phyloP scores from a whole-genome alignment of 1,140 invertebrate genomes.

The Drosophila oshimai region DNA sequence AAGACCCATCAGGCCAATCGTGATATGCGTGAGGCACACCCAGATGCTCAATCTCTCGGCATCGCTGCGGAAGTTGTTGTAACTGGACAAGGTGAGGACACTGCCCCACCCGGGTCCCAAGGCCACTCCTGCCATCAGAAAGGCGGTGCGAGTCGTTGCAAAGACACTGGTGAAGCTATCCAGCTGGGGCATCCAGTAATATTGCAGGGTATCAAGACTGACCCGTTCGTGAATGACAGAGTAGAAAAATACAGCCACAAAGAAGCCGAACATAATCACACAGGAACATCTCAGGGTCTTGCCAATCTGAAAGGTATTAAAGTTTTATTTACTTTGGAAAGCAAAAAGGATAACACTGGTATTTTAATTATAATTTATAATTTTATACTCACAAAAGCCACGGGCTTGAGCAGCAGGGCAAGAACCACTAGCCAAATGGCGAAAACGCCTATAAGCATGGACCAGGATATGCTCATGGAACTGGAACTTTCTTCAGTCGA shows the following conservation, averaged over 20 bases:
- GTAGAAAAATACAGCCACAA: slow-evolving; percentile 61
- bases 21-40: slow-evolving; percentile 60
- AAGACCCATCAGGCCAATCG: slow-evolving; percentile 54
- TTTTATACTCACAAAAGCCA: slow-evolving; percentile 54
- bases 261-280: slow-evolving; percentile 62
- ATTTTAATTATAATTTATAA: too few species aligned
- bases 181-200: slow-evolving; percentile 49
- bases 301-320: slow-evolving; percentile 51
- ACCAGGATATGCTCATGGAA: slow-evolving; percentile 50
- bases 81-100: slow-evolving; percentile 68
- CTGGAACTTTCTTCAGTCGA: slow-evolving; percentile 36
- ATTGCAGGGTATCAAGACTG: slow-evolving; percentile 15
- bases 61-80: slow-evolving; percentile 72
- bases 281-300: slow-evolving; percentile 65
- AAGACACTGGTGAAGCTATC: slow-evolving; percentile 20
- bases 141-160: slow-evolving; percentile 31
- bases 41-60: slow-evolving; percentile 60
- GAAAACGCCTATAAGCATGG: slow-evolving; percentile 52
- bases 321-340: background rate
- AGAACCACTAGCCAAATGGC: slow-evolving; percentile 58
- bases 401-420: slow-evolving; percentile 45
- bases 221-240: slow-evolving; percentile 48
- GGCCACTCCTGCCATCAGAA: slow-evolving; percentile 62
- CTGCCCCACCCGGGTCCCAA: slow-evolving; percentile 77
- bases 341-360: too few species aligned